Conservation (phyloP, 37 sponge, comb jelly and placozoan species). For the Hexactinellida sp. region DNA sequence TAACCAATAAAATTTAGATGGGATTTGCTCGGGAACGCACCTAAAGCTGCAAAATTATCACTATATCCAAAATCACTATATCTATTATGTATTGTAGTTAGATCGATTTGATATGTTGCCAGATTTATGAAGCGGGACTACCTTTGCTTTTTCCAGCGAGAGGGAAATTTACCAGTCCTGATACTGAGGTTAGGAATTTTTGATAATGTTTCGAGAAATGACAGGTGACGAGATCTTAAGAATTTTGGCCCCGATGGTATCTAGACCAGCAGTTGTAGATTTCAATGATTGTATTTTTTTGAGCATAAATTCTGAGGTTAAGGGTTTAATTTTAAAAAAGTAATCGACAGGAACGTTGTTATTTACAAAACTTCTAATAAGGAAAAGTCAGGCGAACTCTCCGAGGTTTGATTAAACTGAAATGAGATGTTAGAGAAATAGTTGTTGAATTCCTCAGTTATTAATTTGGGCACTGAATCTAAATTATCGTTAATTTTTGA, state of each 20-base stretch:
- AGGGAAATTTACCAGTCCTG: neutral
- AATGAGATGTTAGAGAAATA: neutral
- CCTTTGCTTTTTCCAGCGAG: neutral
- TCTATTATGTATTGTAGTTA: no score
- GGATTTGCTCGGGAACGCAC: no score
- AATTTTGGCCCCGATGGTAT: neutral
- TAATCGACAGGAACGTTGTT: neutral
- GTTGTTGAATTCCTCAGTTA: no score
- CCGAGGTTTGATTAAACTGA: neutral
- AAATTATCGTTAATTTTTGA: neutral
- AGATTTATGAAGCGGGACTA: no score
- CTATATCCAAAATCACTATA: no score
- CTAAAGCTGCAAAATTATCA: no score
- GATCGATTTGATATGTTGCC: no score
- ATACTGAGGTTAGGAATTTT: neutral
- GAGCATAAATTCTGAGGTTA: neutral
- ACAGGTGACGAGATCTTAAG: neutral
- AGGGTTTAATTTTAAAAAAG: neutral
- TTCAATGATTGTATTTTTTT: neutral
- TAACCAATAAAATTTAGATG: no score
- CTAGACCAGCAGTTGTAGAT: neutral
- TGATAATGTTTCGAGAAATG: neutral
- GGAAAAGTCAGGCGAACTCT: neutral
- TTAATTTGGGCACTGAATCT: no score
- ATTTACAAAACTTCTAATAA: neutral